phyloP scores from a whole-genome alignment of 1,140 invertebrate genomes.

The Aethina tumida region DNA sequence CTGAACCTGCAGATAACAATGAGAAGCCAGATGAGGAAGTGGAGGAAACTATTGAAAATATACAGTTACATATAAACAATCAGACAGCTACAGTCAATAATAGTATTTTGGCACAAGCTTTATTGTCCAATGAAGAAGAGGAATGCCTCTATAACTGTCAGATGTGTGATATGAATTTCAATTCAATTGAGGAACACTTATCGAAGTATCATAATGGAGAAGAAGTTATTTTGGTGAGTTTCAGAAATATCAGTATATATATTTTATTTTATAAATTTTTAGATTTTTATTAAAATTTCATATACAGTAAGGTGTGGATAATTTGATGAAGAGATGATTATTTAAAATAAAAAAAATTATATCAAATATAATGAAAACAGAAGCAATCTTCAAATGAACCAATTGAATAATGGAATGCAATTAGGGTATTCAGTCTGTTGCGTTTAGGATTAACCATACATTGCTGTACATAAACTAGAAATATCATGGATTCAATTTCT shows the following conservation, averaged over 20 bases:
- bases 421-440: too few relatives aligned
- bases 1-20: constrained; percentile 11
- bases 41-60: too few relatives aligned
- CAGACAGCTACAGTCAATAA: too few relatives aligned
- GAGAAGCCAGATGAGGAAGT: constrained; percentile 6
- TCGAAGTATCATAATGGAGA: constrained; percentile 53
- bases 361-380: constrained; percentile 4
- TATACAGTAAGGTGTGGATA: too few relatives aligned
- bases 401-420: constrained; percentile 1
- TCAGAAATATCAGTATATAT: constrained; percentile 6
- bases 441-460: too few relatives aligned
- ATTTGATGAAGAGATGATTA: too few relatives aligned
- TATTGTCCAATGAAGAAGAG: constrained; percentile 20
- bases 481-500: too few relatives aligned
- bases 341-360: too few relatives aligned
- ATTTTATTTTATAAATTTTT: neutral
- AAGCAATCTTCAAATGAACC: constrained; percentile 3
- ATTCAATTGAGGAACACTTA: constrained; percentile 52
- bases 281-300: too few relatives aligned
- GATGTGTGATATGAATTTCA: constrained; percentile 51
- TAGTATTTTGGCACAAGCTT: constrained; percentile 11
- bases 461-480: too few relatives aligned
- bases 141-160: constrained; percentile 49
- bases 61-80: too few relatives aligned
- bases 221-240: constrained; percentile 39